Evolutionary conservation across 2,113 vertebrate species (phyloP).

Genomic region (Bujurquina vittata): DNA sequence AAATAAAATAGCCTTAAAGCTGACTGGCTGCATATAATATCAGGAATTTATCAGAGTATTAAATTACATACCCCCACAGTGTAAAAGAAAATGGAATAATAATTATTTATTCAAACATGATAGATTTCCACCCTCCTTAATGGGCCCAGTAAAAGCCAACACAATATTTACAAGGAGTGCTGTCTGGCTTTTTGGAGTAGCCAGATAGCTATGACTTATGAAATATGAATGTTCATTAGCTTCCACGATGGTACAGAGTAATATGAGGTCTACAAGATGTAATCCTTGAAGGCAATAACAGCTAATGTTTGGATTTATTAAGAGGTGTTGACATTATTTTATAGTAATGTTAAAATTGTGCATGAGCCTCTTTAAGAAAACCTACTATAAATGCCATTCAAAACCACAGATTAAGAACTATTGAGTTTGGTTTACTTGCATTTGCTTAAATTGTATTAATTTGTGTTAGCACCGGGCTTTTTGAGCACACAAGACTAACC

Average conservation of each 20-base stretch:
- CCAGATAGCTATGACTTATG: slow-evolving; percentile 2
- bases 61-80: neutral
- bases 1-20: neutral
- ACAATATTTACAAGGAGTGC: neutral
- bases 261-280: neutral
- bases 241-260: neutral
- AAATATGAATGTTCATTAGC: slow-evolving; percentile 29
- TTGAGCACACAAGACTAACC: neutral
- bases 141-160: slow-evolving; percentile 16
- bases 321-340: neutral
- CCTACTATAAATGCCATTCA: neutral
- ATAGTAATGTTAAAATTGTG: neutral
- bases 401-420: neutral
- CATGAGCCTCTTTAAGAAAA: neutral
- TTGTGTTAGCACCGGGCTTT: neutral
- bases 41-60: neutral
- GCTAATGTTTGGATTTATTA: neutral
- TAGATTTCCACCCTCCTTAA: neutral
- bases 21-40: neutral
- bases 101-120: neutral
- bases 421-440: neutral
- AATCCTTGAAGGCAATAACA: neutral
- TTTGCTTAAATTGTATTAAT: neutral
- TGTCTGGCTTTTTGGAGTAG: neutral
- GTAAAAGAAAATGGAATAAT: slow-evolving; percentile 31